These are phyloP conservation scores for Calcarius lapponicus DNA, from an alignment of 2,797 vertebrate species.

Conservation along the genomic window DNA sequence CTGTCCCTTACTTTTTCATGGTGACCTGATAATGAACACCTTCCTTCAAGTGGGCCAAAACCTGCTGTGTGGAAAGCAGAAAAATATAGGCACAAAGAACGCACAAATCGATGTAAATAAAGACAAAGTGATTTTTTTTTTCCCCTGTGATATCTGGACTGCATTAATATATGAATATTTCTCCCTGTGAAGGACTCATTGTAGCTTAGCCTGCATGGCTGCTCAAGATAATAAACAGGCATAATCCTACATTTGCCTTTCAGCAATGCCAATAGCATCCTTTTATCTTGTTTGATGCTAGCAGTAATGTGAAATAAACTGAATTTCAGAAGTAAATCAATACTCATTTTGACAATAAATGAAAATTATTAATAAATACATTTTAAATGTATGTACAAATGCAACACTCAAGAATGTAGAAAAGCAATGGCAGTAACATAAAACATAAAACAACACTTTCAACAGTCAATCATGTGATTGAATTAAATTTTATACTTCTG, in stretches of 20 bases:
- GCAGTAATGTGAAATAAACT: constrained; percentile 31
- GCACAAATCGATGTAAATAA: background rate
- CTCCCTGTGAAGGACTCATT: background rate
- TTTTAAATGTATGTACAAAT: background rate
- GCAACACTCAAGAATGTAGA: background rate
- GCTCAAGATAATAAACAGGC: constrained; percentile 30
- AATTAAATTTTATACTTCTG: background rate
- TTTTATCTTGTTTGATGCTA: constrained; percentile 36
- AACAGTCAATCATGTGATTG: background rate
- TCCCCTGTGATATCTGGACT: background rate
- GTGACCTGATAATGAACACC: background rate
- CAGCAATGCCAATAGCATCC: constrained; percentile 3
- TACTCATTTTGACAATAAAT: constrained; percentile 22
- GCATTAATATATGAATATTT: constrained; percentile 34
- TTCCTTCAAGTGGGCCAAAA: background rate
- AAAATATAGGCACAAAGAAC: background rate
- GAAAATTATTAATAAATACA: constrained; percentile 24
- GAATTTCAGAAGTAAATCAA: constrained; percentile 37
- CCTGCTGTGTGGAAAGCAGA: background rate
- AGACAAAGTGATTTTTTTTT: background rate
- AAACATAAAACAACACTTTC: background rate
- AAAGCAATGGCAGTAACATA: background rate
- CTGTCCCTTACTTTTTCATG: background rate
- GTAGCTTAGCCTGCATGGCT: constrained; percentile 42
- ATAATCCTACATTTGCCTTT: constrained; percentile 43